Evolutionary conservation across 64 coral and sea anemone genomes (phyloP).

Genomic region (Pachyseris speciosa): DNA sequence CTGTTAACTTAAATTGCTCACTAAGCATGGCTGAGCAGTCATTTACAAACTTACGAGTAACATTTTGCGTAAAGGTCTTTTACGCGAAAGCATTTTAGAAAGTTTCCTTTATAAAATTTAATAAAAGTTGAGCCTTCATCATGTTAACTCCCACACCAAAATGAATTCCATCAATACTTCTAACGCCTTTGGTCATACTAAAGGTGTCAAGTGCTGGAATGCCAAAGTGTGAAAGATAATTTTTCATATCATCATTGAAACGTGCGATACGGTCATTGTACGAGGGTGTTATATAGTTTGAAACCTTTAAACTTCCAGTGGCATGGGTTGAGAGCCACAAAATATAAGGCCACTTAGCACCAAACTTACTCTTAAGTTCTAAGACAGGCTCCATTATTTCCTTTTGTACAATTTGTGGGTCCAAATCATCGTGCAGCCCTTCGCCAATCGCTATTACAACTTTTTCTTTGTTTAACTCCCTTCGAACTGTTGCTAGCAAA

Average conservation of each 20-base stretch:
- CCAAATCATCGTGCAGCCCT: constrained; percentile 49
- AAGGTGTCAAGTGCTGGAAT: constrained; percentile 74
- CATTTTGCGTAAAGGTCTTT: too few species aligned
- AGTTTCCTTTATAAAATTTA: constrained; percentile 62
- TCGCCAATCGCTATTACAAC: constrained; percentile 63
- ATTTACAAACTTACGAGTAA: too few species aligned
- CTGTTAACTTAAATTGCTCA: too few species aligned
- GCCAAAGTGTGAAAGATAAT: constrained; percentile 13
- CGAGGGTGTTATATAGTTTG: not conserved
- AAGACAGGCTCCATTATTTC: constrained; percentile 70
- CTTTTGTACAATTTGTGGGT: constrained; percentile 1
- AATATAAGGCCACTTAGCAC: constrained; percentile 59
- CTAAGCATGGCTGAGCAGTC: too few species aligned
- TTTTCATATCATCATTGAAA: constrained; percentile 52
- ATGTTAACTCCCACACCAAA: constrained; percentile 71
- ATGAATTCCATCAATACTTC: constrained; percentile 77
- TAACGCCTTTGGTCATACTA: constrained; percentile 63
- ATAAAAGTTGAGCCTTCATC: constrained; percentile 64
- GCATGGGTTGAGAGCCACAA: constrained; percentile 76
- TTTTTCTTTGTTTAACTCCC: constrained; percentile 24
- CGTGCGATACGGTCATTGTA: constrained; percentile 10
- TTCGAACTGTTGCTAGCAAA: constrained; percentile 24
- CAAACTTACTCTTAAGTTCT: not conserved
- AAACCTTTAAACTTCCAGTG: constrained; percentile 59
- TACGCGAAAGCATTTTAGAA: not conserved